Percentiles rank a stretch among this genome's conserved stretches.
These are phyloP conservation scores for Cetoscarus ocellatus DNA, from an alignment of 2,797 vertebrate species.

Conservation along the genomic window DNA sequence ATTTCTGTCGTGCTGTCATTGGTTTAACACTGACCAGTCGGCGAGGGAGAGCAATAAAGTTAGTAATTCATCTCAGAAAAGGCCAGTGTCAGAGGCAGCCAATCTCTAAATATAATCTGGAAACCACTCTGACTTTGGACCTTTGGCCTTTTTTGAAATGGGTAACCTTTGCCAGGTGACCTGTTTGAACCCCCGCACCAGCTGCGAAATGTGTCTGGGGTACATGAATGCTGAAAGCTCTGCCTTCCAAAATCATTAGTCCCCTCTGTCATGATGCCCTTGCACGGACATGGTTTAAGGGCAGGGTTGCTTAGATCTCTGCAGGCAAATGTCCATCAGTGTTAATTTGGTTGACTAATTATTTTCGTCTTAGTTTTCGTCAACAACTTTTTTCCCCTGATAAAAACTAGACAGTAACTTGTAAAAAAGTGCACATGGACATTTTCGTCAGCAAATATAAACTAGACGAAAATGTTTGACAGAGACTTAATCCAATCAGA, in stretches of 20 bases:
- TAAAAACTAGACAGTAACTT: too few species aligned
- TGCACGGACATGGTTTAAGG: not conserved
- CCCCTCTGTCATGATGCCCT: conserved; percentile 27
- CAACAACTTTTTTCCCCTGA: too few species aligned
- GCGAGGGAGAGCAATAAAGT: conserved; percentile 64
- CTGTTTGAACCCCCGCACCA: conserved; percentile 40
- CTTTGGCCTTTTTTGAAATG: conserved; percentile 59
- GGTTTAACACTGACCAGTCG: conserved; percentile 68
- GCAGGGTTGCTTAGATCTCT: not conserved
- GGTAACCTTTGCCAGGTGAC: conserved; percentile 62
- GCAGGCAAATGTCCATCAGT: conserved; percentile 1
- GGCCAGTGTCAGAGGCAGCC: conserved; percentile 65
- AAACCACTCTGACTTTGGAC: conserved; percentile 56
- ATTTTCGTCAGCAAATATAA: too few species aligned
- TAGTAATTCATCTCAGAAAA: conserved; percentile 76
- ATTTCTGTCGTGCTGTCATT: conserved; percentile 71
- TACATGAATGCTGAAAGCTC: conserved; percentile 4
- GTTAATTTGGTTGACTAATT: too few species aligned
- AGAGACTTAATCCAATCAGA: too few species aligned
- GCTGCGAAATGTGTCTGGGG: conserved; percentile 41
- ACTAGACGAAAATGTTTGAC: too few species aligned
- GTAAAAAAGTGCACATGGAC: too few species aligned
- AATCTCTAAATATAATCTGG: conserved; percentile 66
- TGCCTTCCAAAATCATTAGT: conserved; percentile 25
- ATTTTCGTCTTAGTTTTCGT: too few species aligned